phyloP scores from a whole-genome alignment of 2,888 invertebrate species.

The Drosophila melanosoma region DNA sequence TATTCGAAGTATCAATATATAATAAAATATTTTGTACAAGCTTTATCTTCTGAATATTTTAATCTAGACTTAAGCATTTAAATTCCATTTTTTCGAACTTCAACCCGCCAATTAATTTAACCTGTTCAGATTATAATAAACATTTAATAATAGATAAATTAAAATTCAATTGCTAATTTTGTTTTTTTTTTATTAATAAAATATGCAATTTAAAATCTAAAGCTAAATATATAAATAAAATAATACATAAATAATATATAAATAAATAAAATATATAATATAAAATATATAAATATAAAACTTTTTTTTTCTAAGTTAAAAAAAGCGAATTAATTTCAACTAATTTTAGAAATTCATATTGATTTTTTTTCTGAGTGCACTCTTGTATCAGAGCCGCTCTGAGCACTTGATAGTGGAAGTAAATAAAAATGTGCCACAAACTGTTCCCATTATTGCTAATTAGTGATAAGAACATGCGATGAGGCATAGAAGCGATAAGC shows the following conservation, averaged over 20 bases:
- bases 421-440: neutral
- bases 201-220: too few relatives aligned
- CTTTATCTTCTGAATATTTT: neutral
- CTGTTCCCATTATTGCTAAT: neutral
- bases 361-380: neutral
- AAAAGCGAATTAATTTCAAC: neutral
- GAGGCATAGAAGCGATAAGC: conserved; percentile 10
- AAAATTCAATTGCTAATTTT: neutral
- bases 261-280: too few relatives aligned
- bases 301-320: neutral
- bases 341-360: neutral
- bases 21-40: neutral
- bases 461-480: conserved; percentile 40
- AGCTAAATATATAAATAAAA: too few relatives aligned
- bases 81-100: neutral
- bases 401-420: neutral
- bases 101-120: neutral
- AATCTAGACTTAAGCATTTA: neutral
- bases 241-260: too few relatives aligned
- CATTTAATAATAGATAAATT: neutral
- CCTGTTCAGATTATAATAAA: neutral
- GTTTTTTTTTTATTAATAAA: neutral
- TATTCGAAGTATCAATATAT: neutral
- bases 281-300: too few relatives aligned
- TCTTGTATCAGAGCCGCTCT: neutral